Conservation (phyloP, 2,113 vertebrate species). For the Hucho hucho region DNA sequence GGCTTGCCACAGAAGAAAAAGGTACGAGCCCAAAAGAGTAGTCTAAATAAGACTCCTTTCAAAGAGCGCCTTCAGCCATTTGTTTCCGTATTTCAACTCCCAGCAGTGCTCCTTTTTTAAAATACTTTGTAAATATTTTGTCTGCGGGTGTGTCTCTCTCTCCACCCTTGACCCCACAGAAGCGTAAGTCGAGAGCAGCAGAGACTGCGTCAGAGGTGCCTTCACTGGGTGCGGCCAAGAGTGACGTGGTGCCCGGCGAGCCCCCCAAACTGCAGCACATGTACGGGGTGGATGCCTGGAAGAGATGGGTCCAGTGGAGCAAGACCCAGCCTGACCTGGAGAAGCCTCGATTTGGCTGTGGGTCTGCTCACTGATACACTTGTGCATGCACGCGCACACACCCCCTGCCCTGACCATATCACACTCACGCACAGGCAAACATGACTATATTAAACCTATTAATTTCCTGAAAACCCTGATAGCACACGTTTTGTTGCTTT, state of each 20-base stretch:
- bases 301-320: conserved; percentile 92
- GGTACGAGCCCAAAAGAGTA: conserved; percentile 65
- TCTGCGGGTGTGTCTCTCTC: neutral
- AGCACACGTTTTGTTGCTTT: too few species aligned
- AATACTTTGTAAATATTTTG: neutral
- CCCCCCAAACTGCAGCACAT: conserved; percentile 81
- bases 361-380: conserved; percentile 33
- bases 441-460: too few species aligned
- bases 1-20: conserved; percentile 74
- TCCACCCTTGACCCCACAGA: conserved; percentile 43
- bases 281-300: conserved; percentile 95
- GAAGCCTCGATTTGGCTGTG: conserved; percentile 80
- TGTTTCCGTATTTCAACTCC: too few species aligned
- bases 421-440: too few species aligned
- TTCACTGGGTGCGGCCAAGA: neutral
- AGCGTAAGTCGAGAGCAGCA: conserved; percentile 41
- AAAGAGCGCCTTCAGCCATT: too few species aligned
- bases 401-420: too few species aligned
- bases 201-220: neutral
- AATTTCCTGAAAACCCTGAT: too few species aligned
- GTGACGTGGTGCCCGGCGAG: neutral
- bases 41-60: too few species aligned
- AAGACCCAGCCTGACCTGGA: conserved; percentile 83
- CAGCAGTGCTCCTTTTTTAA: too few species aligned
- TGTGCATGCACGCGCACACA: neutral